These are phyloP conservation scores for Tridacna gigas DNA, from an alignment of 2,888 invertebrate species.

Conservation along the genomic window DNA sequence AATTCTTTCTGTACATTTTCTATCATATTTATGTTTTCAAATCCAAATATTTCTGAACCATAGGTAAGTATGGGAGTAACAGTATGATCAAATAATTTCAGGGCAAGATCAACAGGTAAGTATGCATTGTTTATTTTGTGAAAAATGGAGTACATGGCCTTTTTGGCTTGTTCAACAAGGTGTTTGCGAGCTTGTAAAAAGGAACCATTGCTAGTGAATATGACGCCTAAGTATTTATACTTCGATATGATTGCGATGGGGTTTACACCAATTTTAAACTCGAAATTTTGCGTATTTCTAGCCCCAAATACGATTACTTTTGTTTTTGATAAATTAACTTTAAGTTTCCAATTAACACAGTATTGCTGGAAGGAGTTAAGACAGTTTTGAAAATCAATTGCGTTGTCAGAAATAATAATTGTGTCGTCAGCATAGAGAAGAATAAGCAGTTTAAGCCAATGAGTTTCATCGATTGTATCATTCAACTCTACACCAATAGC, in stretches of 20 bases:
- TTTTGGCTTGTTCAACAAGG: constrained; percentile 17
- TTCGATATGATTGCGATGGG: background rate
- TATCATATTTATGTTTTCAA: constrained; percentile 15
- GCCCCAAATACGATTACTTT: constrained; percentile 24
- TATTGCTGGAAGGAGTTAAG: constrained; percentile 26
- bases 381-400: constrained; percentile 12
- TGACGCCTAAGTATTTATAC: constrained; percentile 28
- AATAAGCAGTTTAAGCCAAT: constrained; percentile 18
- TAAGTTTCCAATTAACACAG: constrained; percentile 33
- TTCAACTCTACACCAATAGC: background rate
- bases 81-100: constrained; percentile 35
- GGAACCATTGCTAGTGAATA: constrained; percentile 9
- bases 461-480: background rate
- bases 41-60: constrained; percentile 32
- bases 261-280: constrained; percentile 3
- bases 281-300: constrained; percentile 8
- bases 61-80: constrained; percentile 27
- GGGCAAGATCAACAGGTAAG: constrained; percentile 17
- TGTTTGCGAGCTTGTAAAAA: constrained; percentile 12
- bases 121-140: background rate
- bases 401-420: constrained; percentile 28
- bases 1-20: constrained; percentile 35
- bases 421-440: constrained; percentile 38
- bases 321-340: constrained; percentile 19
- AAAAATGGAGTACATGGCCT: constrained; percentile 27